Evolutionary conservation across 2,113 vertebrate species (phyloP), one percentile per base, ranked within the genome.

Genomic region (Xyrauchen texanus): DNA sequence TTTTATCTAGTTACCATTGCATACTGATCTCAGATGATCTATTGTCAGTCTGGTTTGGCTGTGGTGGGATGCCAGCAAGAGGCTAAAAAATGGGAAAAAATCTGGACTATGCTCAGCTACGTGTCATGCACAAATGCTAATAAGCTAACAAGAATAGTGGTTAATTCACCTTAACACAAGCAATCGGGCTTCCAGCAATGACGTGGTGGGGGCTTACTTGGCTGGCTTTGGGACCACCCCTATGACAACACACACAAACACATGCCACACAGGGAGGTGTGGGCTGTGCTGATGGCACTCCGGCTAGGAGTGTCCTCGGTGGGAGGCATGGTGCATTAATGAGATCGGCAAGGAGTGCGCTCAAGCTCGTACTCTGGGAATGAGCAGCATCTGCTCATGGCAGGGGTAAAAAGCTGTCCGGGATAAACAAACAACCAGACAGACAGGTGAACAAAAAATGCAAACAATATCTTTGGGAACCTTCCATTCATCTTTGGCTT

Each of bases 131-230:
- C 84, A 86, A 86, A 90, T 91, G 87, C 91, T 92, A 93, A 93
- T 93, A 93, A 93, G 88, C 90, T 92, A 92, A 93, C 87, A 85
- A 93, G 91, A 89, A 76, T 90, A 89, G 89, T 85, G 89, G 91
- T 91, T 93, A 93, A 93, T 92, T 92, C 88, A 88, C 92, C 90
- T 93, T 92, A 92, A 91, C 89, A 84, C 91, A 92, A 73, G 77
- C 82, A 61, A 81, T 81, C 74, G 60, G 77, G 76, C 78, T 80
- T 79, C 83, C 81, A 84, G 58, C 60, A 68, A 34, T 79, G 67
- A n/a, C 4, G n/a, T 66, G 64, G 61, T 6, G 9, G 75, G 84
- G 77, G 63, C 83, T 79, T 51, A 82, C 88, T 91, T 91, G 92
- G 88, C 84, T 81, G 5, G 81, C 81, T 91, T 89, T 91, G 91